Evolutionary conservation across 2,113 vertebrate genomes (phyloP).

Genomic region (Mormoops blainvillei): DNA sequence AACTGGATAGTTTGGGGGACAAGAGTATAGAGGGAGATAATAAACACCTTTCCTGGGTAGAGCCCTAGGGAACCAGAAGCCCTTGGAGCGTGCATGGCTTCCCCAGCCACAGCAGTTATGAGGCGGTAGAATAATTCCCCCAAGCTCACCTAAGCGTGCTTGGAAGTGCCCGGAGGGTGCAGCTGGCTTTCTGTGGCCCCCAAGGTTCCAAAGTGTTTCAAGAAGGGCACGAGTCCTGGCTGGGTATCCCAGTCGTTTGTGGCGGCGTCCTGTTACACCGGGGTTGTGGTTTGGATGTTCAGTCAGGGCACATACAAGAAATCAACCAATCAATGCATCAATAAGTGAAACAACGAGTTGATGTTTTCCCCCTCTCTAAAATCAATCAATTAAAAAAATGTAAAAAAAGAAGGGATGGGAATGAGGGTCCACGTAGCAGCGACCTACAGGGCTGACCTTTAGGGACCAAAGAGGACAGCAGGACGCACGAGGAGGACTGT

Average conservation of each 20-base stretch:
- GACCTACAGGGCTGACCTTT: neutral
- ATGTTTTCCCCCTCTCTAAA: too few species aligned
- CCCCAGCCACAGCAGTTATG: fast-evolving
- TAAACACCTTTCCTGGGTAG: neutral
- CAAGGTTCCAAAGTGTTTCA: fast-evolving
- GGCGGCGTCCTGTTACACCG: too few species aligned
- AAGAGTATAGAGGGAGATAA: neutral
- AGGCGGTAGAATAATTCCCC: neutral
- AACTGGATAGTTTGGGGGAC: neutral
- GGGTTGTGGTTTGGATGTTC: too few species aligned
- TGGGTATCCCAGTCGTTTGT: too few species aligned
- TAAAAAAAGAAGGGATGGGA: neutral
- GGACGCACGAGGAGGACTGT: fast-evolving
- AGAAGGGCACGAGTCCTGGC: neutral
- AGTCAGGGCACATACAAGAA: too few species aligned
- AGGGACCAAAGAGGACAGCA: neutral
- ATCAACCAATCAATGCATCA: too few species aligned
- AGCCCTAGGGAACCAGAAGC: neutral
- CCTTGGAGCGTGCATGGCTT: neutral
- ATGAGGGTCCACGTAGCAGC: fast-evolving
- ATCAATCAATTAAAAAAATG: too few species aligned
- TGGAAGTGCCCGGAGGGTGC: neutral
- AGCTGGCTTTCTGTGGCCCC: neutral
- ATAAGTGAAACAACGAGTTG: too few species aligned
- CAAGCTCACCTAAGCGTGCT: neutral